Evolutionary conservation across 1,140 invertebrate genomes (phyloP).

Genomic region (Zophobas atratus): DNA sequence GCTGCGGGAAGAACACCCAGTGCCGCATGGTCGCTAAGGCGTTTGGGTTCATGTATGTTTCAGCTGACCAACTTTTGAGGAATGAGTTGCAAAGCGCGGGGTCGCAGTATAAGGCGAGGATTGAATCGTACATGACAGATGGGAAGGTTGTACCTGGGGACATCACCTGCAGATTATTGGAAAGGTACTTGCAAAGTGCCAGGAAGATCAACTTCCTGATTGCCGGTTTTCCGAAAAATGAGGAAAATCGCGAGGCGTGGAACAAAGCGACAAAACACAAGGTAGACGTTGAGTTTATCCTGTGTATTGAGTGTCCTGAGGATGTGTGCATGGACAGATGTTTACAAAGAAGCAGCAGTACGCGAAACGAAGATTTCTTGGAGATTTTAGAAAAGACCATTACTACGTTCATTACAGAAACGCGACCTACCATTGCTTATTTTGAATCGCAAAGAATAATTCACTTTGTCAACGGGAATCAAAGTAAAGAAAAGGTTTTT

Average conservation of each 20-base stretch:
- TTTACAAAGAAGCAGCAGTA: conserved; percentile 90
- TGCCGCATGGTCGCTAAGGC: conserved; percentile 90
- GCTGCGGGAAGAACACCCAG: conserved; percentile 97
- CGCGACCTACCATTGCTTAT: conserved; percentile 92
- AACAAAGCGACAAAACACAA: conserved; percentile 87
- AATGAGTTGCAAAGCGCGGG: conserved; percentile 87
- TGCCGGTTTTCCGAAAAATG: conserved; percentile 97
- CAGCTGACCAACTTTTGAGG: conserved; percentile 94
- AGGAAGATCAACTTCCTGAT: conserved; percentile 88
- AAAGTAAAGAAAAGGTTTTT: conserved; percentile 80
- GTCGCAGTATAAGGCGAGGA: conserved; percentile 91
- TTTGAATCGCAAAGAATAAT: conserved; percentile 83
- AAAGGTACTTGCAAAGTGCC: conserved; percentile 84
- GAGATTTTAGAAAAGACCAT: conserved; percentile 92
- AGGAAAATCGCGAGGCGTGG: conserved; percentile 97
- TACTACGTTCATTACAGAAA: conserved; percentile 88
- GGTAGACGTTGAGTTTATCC: conserved; percentile 86
- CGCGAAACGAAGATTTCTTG: conserved; percentile 93
- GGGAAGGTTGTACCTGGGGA: conserved; percentile 97
- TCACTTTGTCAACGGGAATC: conserved; percentile 81
- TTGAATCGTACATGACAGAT: conserved; percentile 91
- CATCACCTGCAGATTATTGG: conserved; percentile 93
- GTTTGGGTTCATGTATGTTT: conserved; percentile 93
- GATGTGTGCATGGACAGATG: conserved; percentile 88
- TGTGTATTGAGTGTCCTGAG: conserved; percentile 92